phyloP scores from a whole-genome alignment of 2,113 vertebrate species.

The Reinhardtius hippoglossoides region DNA sequence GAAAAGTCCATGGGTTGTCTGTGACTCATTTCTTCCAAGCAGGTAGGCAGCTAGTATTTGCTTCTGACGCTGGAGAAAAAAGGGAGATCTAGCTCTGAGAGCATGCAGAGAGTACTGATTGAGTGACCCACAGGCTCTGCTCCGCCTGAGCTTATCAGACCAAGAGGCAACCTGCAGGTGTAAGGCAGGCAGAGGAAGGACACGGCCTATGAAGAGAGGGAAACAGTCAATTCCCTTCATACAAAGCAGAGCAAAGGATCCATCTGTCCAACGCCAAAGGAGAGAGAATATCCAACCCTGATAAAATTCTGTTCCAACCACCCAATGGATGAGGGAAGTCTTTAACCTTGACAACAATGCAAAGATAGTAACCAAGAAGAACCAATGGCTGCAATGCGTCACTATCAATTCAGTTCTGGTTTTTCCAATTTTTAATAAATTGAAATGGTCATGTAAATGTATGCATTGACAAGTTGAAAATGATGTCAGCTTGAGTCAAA shows the following conservation, averaged over 20 bases:
- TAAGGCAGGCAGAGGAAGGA: slow-evolving; percentile 51
- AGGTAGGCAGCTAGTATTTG: slow-evolving; percentile 53
- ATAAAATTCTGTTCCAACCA: slow-evolving; percentile 22
- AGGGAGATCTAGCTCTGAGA: slow-evolving; percentile 47
- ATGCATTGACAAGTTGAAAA: slow-evolving; percentile 23
- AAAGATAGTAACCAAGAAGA: slow-evolving; percentile 21
- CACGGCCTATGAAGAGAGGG: slow-evolving; percentile 53
- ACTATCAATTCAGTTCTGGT: not conserved
- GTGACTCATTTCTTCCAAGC: slow-evolving; percentile 66
- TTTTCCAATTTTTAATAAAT: slow-evolving; percentile 1
- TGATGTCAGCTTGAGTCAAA: slow-evolving; percentile 18
- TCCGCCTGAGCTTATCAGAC: slow-evolving; percentile 68
- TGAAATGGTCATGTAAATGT: slow-evolving; percentile 15
- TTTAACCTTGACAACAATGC: slow-evolving; percentile 49
- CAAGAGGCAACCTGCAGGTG: slow-evolving; percentile 61
- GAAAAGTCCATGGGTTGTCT: slow-evolving; percentile 56
- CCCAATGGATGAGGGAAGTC: not conserved
- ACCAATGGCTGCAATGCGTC: slow-evolving; percentile 4
- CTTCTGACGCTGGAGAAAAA: slow-evolving; percentile 46
- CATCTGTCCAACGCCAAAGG: slow-evolving; percentile 34
- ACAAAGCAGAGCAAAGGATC: slow-evolving; percentile 51
- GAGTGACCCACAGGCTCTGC: slow-evolving; percentile 71
- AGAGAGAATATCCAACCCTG: slow-evolving; percentile 31
- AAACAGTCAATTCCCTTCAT: slow-evolving; percentile 46
- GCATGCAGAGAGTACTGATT: slow-evolving; percentile 77